phyloP scores from a whole-genome alignment of 2,113 vertebrate genomes.

The Campylomormyrus tamandua region DNA sequence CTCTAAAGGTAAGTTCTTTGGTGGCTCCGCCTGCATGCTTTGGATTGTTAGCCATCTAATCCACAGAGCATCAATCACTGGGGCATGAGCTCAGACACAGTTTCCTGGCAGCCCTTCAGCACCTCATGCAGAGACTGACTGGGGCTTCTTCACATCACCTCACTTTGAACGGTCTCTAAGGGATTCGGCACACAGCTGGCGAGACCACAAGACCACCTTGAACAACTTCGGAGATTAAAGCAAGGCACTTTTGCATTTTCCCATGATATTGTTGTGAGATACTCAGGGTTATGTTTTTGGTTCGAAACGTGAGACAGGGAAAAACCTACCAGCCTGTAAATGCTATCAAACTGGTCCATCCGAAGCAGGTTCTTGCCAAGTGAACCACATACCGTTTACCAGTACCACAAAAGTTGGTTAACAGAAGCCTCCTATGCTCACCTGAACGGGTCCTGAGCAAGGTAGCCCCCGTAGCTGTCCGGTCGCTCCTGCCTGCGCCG shows the following conservation, averaged over 20 bases:
- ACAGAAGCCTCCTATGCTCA: slow-evolving; percentile 49
- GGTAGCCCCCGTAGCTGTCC: slow-evolving; percentile 67
- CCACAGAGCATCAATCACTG: neutral
- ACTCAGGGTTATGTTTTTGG: neutral
- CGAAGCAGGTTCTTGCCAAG: neutral
- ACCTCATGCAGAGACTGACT: neutral
- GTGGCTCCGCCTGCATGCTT: neutral
- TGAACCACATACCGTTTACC: neutral
- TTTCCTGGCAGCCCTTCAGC: neutral
- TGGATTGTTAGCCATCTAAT: neutral
- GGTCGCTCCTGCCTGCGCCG: slow-evolving; percentile 81
- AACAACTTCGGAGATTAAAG: no score
- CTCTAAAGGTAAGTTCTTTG: neutral
- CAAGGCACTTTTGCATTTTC: no score
- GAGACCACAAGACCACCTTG: no score
- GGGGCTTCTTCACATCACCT: neutral
- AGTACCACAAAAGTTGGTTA: neutral
- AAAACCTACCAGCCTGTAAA: neutral
- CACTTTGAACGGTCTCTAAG: neutral
- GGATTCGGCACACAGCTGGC: no score
- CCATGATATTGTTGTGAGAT: neutral
- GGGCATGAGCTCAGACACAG: neutral
- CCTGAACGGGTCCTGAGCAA: slow-evolving; percentile 64
- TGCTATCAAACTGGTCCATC: neutral
- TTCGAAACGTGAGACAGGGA: neutral